Conservation (phyloP, 2,888 invertebrate genomes). For the Drosophila bunnanda region DNA sequence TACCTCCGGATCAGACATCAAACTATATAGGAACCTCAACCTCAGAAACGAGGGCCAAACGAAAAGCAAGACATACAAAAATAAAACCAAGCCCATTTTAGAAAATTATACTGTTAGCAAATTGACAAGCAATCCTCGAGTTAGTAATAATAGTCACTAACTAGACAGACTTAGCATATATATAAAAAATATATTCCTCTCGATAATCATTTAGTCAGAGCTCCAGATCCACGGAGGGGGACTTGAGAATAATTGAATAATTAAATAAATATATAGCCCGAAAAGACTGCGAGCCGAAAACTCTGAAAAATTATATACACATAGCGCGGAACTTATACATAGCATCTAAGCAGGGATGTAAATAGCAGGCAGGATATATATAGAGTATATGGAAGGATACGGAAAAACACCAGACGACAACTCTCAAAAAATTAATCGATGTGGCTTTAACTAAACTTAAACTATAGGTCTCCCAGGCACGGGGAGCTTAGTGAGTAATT, state of each 20-base stretch:
- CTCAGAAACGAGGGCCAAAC: slow-evolving; percentile 38
- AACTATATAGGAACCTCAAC: slow-evolving; percentile 26
- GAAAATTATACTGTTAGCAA: slow-evolving; percentile 61
- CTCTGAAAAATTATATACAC: slow-evolving; percentile 75
- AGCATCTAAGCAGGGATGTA: slow-evolving; percentile 40
- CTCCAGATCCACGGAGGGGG: slow-evolving; percentile 47
- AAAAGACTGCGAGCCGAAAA: slow-evolving; percentile 81
- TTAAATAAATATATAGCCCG: slow-evolving; percentile 68
- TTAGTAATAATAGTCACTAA: slow-evolving; percentile 60
- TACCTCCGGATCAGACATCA: slow-evolving; percentile 62
- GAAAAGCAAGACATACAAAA: slow-evolving; percentile 17
- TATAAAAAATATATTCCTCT: slow-evolving; percentile 41
- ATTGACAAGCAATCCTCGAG: slow-evolving; percentile 71
- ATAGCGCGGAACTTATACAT: slow-evolving; percentile 46
- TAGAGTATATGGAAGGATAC: slow-evolving; percentile 29
- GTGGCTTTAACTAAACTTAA: slow-evolving; percentile 75
- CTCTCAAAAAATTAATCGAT: slow-evolving; percentile 68
- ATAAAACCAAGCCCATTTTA: slow-evolving; percentile 52
- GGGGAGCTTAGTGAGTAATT: slow-evolving; percentile 36
- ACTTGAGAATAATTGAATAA: slow-evolving; percentile 53
- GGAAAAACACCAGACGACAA: slow-evolving; percentile 62
- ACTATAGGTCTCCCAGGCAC: slow-evolving; percentile 15
- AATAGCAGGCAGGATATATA: slow-evolving; percentile 32
- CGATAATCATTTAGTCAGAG: slow-evolving; percentile 74
- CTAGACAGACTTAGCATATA: slow-evolving; percentile 56